A percentile compares a stretch with the other conserved stretches of the same genome.
phyloP scores from a whole-genome alignment of 2,888 invertebrate species.

The Branchellion lobata region DNA sequence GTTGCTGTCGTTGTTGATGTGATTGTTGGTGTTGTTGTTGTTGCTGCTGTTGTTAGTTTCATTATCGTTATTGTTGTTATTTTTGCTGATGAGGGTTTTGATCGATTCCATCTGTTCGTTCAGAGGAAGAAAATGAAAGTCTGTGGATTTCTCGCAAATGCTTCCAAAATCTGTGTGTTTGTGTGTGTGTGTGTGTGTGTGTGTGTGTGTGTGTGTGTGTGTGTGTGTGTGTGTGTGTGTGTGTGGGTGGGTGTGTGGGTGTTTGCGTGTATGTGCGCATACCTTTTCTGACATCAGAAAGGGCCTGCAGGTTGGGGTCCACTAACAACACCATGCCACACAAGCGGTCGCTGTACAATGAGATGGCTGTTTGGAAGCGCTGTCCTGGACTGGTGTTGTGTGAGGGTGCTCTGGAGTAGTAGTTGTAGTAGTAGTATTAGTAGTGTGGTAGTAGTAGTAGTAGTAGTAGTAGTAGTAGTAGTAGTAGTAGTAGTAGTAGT shows the following conservation, averaged over 20 bases:
- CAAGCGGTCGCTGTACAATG: conserved; percentile 86
- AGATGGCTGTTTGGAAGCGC: conserved; percentile 85
- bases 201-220: conserved; percentile 13
- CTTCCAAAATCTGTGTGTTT: conserved; percentile 68
- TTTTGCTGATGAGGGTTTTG: conserved; percentile 55
- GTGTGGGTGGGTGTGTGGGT: conserved; percentile 11
- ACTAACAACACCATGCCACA: conserved; percentile 82
- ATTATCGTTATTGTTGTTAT: too few species aligned
- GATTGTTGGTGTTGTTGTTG: too few species aligned
- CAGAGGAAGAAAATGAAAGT: conserved; percentile 87
- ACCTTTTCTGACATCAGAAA: conserved; percentile 70
- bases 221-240: conserved; percentile 54
- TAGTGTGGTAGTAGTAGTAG: too few species aligned
- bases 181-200: too few species aligned
- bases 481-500: too few species aligned
- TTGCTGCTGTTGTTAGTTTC: conserved; percentile 50
- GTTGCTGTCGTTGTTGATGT: neutral
- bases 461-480: too few species aligned
- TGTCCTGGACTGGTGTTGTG: neutral
- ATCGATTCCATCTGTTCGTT: conserved; percentile 77
- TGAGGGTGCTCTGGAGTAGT: neutral
- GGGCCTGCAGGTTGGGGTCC: conserved; percentile 70
- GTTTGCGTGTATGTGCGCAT: conserved; percentile 19
- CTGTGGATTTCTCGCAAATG: conserved; percentile 78
- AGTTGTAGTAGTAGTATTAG: too few species aligned